These are phyloP conservation scores for Pseudococcus jackbeardsleyi DNA, from an alignment of 2,888 invertebrate genomes.

Conservation along the genomic window DNA sequence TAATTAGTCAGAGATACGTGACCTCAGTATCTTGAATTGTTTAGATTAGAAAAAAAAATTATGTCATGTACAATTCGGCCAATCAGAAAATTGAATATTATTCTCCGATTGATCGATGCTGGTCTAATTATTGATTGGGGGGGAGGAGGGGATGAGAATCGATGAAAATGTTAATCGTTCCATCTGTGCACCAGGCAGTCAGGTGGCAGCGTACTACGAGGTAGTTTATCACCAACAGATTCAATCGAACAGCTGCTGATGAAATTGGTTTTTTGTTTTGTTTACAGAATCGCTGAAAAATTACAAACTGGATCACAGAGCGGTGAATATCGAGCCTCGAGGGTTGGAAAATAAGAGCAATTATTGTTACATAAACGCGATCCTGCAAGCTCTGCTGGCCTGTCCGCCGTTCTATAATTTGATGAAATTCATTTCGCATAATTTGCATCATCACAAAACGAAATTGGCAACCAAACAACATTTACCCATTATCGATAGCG, in stretches of 20 bases:
- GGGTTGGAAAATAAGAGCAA: conserved; percentile 94
- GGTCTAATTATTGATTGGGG: too few species aligned
- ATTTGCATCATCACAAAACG: conserved; percentile 68
- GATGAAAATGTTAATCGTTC: too few species aligned
- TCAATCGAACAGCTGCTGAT: neutral
- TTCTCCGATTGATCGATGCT: too few species aligned
- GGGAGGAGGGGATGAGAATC: too few species aligned
- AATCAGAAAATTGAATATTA: too few species aligned
- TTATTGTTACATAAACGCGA: conserved; percentile 97
- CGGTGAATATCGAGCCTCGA: conserved; percentile 86
- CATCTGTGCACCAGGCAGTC: too few species aligned
- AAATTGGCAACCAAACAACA: conserved; percentile 69
- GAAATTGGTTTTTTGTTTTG: conserved; percentile 60
- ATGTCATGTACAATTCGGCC: too few species aligned
- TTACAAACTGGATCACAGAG: conserved; percentile 83
- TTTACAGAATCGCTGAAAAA: conserved; percentile 81
- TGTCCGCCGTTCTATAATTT: conserved; percentile 97
- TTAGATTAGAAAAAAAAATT: too few species aligned
- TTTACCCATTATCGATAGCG: conserved; percentile 91
- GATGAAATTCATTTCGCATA: conserved; percentile 72
- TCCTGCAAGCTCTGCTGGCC: conserved; percentile 91
- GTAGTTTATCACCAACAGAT: too few species aligned
- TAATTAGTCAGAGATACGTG: too few species aligned
- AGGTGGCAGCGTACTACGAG: too few species aligned
- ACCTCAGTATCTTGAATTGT: too few species aligned